These are phyloP conservation scores for Therioaphis trifolii DNA, from an alignment of 2,888 invertebrate species.

Conservation along the genomic window DNA sequence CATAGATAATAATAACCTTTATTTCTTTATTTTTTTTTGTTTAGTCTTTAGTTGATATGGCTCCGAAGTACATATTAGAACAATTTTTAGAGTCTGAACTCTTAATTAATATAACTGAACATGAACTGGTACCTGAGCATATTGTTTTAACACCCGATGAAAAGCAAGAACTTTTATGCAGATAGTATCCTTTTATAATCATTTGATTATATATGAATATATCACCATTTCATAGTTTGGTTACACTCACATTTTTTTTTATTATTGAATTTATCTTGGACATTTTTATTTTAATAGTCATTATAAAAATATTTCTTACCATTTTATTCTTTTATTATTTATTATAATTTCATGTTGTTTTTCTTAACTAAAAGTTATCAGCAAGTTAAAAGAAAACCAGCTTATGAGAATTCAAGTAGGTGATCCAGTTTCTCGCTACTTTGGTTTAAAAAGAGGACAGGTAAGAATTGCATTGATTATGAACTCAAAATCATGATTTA, in stretches of 20 bases:
- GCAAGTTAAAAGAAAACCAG: conserved; percentile 98
- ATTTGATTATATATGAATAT: too few relatives aligned
- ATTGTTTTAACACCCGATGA: conserved; percentile 98
- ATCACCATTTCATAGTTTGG: too few relatives aligned
- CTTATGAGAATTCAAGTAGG: conserved; percentile 98
- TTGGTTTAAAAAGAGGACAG: conserved; percentile 97
- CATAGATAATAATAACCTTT: too few relatives aligned
- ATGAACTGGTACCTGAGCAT: conserved; percentile 98
- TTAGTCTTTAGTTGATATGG: conserved; percentile 96
- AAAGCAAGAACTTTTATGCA: conserved; percentile 91
- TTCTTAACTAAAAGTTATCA: conserved; percentile 68
- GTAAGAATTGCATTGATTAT: conserved; percentile 70
- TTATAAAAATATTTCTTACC: too few relatives aligned
- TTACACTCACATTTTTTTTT: too few relatives aligned
- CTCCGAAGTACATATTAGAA: conserved; percentile 97
- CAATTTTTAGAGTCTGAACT: conserved; percentile 95
- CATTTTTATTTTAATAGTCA: too few relatives aligned
- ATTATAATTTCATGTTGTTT: conserved; percentile 5
- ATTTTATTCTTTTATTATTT: too few relatives aligned
- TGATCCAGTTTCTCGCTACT: conserved; percentile 98
- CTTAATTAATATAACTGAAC: conserved; percentile 97
- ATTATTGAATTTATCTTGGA: too few relatives aligned
- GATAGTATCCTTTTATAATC: conserved; percentile 82
- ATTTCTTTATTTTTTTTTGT: too few relatives aligned
- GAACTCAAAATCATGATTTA: too few relatives aligned